A percentile compares a stretch with the other conserved stretches of the same genome.
These are phyloP conservation scores for Hyposmocoma kahamanoa DNA, from an alignment of 1,140 invertebrate genomes.

Conservation along the genomic window DNA sequence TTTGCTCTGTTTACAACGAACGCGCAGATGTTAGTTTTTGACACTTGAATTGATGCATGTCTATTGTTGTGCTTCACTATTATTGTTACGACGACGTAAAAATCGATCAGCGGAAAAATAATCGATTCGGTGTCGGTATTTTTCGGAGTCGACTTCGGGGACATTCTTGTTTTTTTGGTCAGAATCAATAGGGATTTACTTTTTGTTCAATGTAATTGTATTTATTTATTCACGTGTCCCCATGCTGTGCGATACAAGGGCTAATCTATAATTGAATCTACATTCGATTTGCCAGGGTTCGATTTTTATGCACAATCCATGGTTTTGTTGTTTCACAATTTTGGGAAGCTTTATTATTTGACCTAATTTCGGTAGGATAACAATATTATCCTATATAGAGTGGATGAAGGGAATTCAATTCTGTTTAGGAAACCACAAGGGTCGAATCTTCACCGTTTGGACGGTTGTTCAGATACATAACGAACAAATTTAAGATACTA, in stretches of 20 bases:
- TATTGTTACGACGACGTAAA: constrained; percentile 55
- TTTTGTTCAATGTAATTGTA: constrained; percentile 66
- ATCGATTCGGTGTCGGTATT: constrained; percentile 37
- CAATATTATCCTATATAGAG: too few relatives aligned
- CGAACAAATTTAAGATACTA: too few relatives aligned
- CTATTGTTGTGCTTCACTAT: constrained; percentile 55
- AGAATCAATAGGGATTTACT: constrained; percentile 61
- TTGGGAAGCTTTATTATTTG: constrained; percentile 11
- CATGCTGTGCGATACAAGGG: constrained; percentile 54
- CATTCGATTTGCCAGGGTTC: constrained; percentile 55
- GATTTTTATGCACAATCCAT: constrained; percentile 30
- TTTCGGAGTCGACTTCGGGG: constrained; percentile 38
- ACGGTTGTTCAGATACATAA: too few relatives aligned
- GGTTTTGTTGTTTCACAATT: constrained; percentile 19
- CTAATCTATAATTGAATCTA: constrained; percentile 73
- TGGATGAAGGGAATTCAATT: too few relatives aligned
- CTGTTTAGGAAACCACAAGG: too few relatives aligned
- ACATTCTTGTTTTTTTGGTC: constrained; percentile 33
- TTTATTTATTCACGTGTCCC: constrained; percentile 70
- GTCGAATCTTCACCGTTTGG: too few relatives aligned
- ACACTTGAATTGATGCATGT: constrained; percentile 70
- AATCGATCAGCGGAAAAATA: constrained; percentile 48
- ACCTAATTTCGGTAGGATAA: constrained; percentile 10
- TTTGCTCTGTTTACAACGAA: constrained; percentile 60
- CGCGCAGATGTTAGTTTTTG: constrained; percentile 73